Evolutionary conservation across 1,140 invertebrate genomes (phyloP).

Genomic region (Propsilocerus akamusi): DNA sequence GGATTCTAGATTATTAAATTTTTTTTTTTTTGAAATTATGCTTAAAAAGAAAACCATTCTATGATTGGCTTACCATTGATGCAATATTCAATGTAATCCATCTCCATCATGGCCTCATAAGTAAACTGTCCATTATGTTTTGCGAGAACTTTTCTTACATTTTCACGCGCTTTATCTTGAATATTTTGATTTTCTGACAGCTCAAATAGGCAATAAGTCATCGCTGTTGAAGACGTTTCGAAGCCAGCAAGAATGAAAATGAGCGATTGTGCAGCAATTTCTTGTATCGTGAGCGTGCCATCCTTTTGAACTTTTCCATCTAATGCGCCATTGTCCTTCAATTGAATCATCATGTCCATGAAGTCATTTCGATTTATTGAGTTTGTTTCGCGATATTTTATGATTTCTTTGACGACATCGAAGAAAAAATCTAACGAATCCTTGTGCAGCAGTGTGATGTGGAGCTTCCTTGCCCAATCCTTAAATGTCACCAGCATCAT

Average conservation of each 20-base stretch:
- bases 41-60: slow-evolving; percentile 9
- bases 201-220: slow-evolving; percentile 27
- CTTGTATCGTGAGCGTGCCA: slow-evolving; percentile 11
- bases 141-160: slow-evolving; percentile 6
- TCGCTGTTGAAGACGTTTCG: slow-evolving; percentile 26
- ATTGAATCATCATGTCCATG: slow-evolving; percentile 13
- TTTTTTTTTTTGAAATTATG: slow-evolving; percentile 15
- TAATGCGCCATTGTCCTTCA: slow-evolving; percentile 27
- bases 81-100: slow-evolving; percentile 19
- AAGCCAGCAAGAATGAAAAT: slow-evolving; percentile 44
- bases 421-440: slow-evolving; percentile 8
- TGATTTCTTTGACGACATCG: slow-evolving; percentile 11
- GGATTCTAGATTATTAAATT: slow-evolving; percentile 23
- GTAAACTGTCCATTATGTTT: slow-evolving; percentile 10
- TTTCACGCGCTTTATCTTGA: slow-evolving; percentile 23
- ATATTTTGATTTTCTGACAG: slow-evolving; percentile 26
- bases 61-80: slow-evolving; percentile 6
- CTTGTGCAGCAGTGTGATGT: neutral
- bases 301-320: slow-evolving; percentile 40
- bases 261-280: slow-evolving; percentile 33
- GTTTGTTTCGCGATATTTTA: slow-evolving; percentile 20
- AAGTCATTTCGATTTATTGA: slow-evolving; percentile 18
- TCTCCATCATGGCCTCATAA: slow-evolving; percentile 19
- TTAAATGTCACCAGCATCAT: slow-evolving; percentile 1
- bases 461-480: neutral